Evolutionary conservation across 2,113 vertebrate genomes (phyloP).

Genomic region (Phoxinus phoxinus): DNA sequence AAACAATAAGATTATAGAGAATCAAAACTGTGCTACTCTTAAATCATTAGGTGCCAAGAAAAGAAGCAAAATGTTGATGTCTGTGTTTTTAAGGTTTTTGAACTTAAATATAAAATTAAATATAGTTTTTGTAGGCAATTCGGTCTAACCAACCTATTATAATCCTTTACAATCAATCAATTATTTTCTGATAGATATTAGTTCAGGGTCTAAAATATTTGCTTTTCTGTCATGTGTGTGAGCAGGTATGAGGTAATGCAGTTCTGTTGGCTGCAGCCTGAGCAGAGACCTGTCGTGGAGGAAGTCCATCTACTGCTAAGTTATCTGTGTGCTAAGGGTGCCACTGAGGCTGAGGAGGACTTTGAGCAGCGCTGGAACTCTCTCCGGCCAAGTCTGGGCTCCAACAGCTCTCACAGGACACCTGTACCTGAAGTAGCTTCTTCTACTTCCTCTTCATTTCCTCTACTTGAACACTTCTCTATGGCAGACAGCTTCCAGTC

Average conservation of each 20-base stretch:
- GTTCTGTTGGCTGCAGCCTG: conserved; percentile 98
- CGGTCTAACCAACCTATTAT: not conserved
- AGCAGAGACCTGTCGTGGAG: conserved; percentile 91
- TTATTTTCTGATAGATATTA: not conserved
- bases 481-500: conserved; percentile 85
- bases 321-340: conserved; percentile 90
- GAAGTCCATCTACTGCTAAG: conserved; percentile 94
- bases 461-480: conserved; percentile 90
- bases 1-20: not conserved
- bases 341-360: conserved; percentile 87
- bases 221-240: not conserved
- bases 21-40: too few species aligned
- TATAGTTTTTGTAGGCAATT: too few species aligned
- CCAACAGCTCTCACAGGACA: conserved; percentile 68
- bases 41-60: too few species aligned
- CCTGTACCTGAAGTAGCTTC: conserved; percentile 76
- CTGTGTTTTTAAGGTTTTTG: too few species aligned
- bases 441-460: conserved; percentile 87
- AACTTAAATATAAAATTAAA: too few species aligned
- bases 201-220: not conserved
- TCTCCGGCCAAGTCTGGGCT: conserved; percentile 83
- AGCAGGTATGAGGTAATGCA: conserved; percentile 98
- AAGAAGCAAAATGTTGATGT: too few species aligned
- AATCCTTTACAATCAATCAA: not conserved
- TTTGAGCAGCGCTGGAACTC: conserved; percentile 95